A percentile compares a stretch with the other conserved stretches of the same genome.
Conservation (phyloP, 1,140 invertebrate species). For the Pseudomyrmex sp. region DNA sequence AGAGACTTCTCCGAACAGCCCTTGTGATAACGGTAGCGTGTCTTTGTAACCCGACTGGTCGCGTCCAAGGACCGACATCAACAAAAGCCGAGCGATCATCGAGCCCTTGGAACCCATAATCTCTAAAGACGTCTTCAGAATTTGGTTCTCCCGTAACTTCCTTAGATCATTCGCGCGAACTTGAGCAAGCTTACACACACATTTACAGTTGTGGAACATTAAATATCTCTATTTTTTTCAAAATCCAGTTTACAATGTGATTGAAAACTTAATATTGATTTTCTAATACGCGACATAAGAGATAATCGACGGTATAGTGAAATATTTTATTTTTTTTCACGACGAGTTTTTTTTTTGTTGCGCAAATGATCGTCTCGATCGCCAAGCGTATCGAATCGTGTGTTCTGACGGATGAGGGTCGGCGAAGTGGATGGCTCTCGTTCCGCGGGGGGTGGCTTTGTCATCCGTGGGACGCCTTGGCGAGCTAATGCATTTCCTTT, state of each 20-base stretch:
- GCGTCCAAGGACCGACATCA: slow-evolving; percentile 24
- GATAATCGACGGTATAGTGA: background rate
- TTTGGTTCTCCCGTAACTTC: slow-evolving; percentile 2
- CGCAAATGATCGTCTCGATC: slow-evolving; percentile 45
- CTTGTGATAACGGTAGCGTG: slow-evolving; percentile 33
- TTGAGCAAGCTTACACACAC: background rate
- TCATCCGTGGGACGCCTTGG: slow-evolving; percentile 73
- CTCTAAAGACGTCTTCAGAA: slow-evolving; percentile 36
- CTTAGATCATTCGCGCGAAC: background rate
- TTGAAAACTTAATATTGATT: slow-evolving; percentile 1
- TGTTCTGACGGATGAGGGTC: slow-evolving; percentile 69
- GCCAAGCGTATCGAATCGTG: slow-evolving; percentile 70
- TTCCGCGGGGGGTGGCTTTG: slow-evolving; percentile 76
- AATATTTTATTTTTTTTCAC: slow-evolving; percentile 62
- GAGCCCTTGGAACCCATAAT: slow-evolving; percentile 45
- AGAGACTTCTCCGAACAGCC: slow-evolving; percentile 35
- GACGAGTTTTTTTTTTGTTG: background rate
- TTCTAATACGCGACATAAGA: background rate
- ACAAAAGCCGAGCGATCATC: slow-evolving; percentile 19
- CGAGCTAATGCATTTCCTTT: slow-evolving; percentile 85
- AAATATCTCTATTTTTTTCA: slow-evolving; percentile 3
- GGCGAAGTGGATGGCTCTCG: slow-evolving; percentile 74
- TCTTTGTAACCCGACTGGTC: slow-evolving; percentile 32
- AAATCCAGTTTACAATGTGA: background rate
- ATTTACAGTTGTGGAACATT: background rate